These are phyloP conservation scores for Triplophysa dalaica DNA, from an alignment of 2,113 vertebrate species.

Conservation along the genomic window DNA sequence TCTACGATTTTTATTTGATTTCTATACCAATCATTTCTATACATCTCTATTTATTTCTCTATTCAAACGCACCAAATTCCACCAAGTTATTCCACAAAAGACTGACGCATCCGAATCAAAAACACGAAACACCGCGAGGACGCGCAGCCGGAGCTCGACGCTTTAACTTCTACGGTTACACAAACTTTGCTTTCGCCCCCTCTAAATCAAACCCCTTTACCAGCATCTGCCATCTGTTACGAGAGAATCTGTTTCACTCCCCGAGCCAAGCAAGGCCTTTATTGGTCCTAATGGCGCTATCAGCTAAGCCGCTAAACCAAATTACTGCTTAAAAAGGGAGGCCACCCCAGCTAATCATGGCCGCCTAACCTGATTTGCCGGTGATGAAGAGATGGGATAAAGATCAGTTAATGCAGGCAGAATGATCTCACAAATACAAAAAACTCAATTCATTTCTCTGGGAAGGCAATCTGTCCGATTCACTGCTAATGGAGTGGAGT, in stretches of 20 bases:
- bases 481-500: slow-evolving; percentile 85
- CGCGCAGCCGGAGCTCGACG: background rate
- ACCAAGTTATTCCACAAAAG: too few species aligned
- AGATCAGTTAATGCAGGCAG: slow-evolving; percentile 85
- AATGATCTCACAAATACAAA: slow-evolving; percentile 87
- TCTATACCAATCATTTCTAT: too few species aligned
- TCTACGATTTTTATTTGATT: too few species aligned
- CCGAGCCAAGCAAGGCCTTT: slow-evolving; percentile 80
- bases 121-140: background rate
- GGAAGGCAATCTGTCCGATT: slow-evolving; percentile 85
- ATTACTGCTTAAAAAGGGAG: slow-evolving; percentile 85
- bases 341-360: slow-evolving; percentile 82
- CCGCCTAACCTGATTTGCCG: slow-evolving; percentile 81
- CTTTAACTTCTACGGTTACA: slow-evolving; percentile 74
- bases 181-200: slow-evolving; percentile 79
- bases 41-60: too few species aligned
- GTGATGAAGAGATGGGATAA: slow-evolving; percentile 85
- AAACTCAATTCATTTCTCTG: slow-evolving; percentile 87
- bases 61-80: too few species aligned
- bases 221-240: slow-evolving; percentile 76
- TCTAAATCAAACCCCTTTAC: slow-evolving; percentile 70
- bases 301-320: slow-evolving; percentile 83
- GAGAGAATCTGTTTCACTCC: slow-evolving; percentile 82
- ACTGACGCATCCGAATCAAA: background rate
- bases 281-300: slow-evolving; percentile 84